Percentiles rank a stretch among this genome's conserved stretches.
phyloP scores from a whole-genome alignment of 2,113 vertebrate genomes.

The Poeciliopsis turrubarensis region DNA sequence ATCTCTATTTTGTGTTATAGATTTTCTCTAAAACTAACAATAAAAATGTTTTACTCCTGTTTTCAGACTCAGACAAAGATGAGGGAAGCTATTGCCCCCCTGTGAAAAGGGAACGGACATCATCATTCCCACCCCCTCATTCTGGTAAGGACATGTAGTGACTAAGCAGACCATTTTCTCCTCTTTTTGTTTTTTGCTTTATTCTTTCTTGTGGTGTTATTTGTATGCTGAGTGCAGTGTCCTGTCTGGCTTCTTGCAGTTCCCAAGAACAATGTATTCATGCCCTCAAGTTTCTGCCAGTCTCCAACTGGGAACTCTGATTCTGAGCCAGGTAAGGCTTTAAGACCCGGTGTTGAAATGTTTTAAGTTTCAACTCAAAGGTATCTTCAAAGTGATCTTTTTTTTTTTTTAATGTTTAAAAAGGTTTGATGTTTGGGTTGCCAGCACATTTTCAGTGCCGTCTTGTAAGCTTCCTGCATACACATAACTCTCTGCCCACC shows the following conservation, averaged over 20 bases:
- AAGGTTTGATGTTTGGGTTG: not conserved
- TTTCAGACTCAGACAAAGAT: conserved; percentile 93
- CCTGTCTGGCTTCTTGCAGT: conserved; percentile 78
- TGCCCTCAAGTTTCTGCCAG: conserved; percentile 95
- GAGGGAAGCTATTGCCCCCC: conserved; percentile 93
- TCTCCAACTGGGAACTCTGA: conserved; percentile 92
- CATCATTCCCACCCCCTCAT: conserved; percentile 92
- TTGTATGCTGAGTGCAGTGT: conserved; percentile 66
- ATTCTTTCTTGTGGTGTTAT: conserved; percentile 52
- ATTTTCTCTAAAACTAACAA: conserved; percentile 1
- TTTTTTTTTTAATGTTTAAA: not conserved
- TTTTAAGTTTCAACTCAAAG: not conserved
- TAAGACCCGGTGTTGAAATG: conserved; percentile 4
- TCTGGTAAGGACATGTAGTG: conserved; percentile 84
- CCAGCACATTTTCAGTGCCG: not conserved
- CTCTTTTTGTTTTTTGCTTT: conserved; percentile 5
- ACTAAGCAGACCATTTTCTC: conserved; percentile 38
- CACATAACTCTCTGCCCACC: not conserved
- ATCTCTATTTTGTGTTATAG: not conserved
- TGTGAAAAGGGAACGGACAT: conserved; percentile 93
- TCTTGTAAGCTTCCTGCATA: conserved; percentile 1
- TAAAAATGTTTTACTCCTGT: not conserved
- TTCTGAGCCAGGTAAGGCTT: conserved; percentile 90
- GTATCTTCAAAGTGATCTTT: not conserved
- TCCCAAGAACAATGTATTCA: conserved; percentile 96